Evolutionary conservation across 2,888 invertebrate species (phyloP).

Genomic region (Agrotis segetum): DNA sequence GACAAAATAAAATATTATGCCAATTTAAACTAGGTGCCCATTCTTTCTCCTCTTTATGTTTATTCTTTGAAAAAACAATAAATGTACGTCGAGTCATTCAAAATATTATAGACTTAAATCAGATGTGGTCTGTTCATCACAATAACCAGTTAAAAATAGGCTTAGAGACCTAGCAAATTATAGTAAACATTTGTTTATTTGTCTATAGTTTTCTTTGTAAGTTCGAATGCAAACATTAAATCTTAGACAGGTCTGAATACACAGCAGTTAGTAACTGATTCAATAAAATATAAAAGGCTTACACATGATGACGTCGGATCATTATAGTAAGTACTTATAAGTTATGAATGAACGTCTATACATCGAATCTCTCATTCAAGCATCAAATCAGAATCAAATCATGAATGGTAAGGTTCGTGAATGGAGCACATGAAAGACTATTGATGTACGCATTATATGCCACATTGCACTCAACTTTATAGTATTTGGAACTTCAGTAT

Average conservation of each 20-base stretch:
- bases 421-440: conserved; percentile 80
- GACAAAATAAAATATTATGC: no score
- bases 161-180: not conserved
- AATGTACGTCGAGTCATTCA: conserved; percentile 39
- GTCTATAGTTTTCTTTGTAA: not conserved
- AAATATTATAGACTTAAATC: conserved; percentile 45
- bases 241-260: conserved; percentile 7
- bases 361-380: conserved; percentile 68
- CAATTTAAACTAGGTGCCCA: no score
- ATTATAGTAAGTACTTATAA: conserved; percentile 48
- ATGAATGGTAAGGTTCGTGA: conserved; percentile 82
- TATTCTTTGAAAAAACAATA: conserved; percentile 51
- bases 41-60: not conserved
- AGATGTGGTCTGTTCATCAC: conserved; percentile 19
- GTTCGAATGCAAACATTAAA: not conserved
- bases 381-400: conserved; percentile 70
- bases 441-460: conserved; percentile 74
- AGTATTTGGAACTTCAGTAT: conserved; percentile 18
- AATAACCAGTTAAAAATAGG: conserved; percentile 16
- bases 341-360: conserved; percentile 68
- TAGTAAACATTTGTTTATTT: conserved; percentile 11
- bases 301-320: conserved; percentile 43
- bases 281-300: conserved; percentile 31
- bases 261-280: conserved; percentile 13
- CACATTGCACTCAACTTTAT: conserved; percentile 49